Conservation (phyloP, 2,113 vertebrate species). For the Lasiurus borealis region DNA sequence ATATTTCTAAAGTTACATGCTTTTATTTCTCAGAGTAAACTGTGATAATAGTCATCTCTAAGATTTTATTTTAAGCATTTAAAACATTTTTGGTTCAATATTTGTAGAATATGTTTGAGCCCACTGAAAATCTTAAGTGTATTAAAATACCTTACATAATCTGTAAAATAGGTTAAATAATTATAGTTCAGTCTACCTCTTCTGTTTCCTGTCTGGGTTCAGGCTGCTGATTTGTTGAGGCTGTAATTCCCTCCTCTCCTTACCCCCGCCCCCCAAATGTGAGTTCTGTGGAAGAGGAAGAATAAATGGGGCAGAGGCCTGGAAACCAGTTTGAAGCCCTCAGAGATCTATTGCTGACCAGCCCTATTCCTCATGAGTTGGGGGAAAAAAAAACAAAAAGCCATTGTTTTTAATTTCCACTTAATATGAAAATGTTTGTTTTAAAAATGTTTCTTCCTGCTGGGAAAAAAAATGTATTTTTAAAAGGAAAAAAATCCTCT, state of each 20-base stretch:
- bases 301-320: slow-evolving; percentile 33
- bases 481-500: slow-evolving; percentile 83
- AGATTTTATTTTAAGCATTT: slow-evolving; percentile 23
- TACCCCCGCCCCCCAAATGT: not conserved
- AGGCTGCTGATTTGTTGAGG: slow-evolving; percentile 53
- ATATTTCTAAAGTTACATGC: fast-evolving
- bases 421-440: slow-evolving; percentile 82
- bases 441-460: slow-evolving; percentile 83
- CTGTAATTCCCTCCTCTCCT: not conserved
- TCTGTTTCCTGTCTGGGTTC: slow-evolving; percentile 73
- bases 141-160: slow-evolving; percentile 21
- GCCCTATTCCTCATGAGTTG: slow-evolving; percentile 69
- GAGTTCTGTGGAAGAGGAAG: slow-evolving; percentile 62
- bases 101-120: slow-evolving; percentile 43
- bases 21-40: slow-evolving; percentile 11
- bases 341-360: slow-evolving; percentile 81
- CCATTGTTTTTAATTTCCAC: slow-evolving; percentile 86
- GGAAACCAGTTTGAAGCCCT: slow-evolving; percentile 60
- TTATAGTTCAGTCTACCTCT: slow-evolving; percentile 82
- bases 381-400: slow-evolving; percentile 62
- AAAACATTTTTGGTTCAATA: slow-evolving; percentile 24
- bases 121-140: slow-evolving; percentile 47
- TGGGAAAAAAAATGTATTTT: slow-evolving; percentile 85
- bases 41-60: not conserved
- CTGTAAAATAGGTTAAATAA: slow-evolving; percentile 55